Percentiles rank a stretch among this genome's conserved stretches.
Evolutionary conservation across 2,797 vertebrate genomes (phyloP).

Genomic region (Telmatherina bonti): DNA sequence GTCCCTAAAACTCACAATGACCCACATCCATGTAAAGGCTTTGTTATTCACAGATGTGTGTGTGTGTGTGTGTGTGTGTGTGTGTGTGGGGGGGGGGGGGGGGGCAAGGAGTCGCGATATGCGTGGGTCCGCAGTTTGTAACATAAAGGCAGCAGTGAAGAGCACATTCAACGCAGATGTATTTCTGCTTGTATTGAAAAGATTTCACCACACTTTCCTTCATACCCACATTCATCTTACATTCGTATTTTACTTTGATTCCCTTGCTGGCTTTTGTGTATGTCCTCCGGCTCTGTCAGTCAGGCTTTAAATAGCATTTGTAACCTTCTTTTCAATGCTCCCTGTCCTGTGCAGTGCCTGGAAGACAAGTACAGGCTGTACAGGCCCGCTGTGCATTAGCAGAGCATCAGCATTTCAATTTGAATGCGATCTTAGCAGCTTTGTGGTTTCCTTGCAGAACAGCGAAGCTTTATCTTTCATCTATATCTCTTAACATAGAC

Average conservation of each 20-base stretch:
- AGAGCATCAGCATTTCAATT: slow-evolving; percentile 31
- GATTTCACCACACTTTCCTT: slow-evolving; percentile 1
- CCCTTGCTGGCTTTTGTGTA: slow-evolving; percentile 39
- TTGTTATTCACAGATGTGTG: slow-evolving; percentile 45
- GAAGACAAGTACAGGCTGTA: slow-evolving; percentile 32
- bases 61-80: no score
- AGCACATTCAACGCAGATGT: slow-evolving; percentile 33
- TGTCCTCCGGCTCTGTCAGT: slow-evolving; percentile 53
- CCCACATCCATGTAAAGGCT: slow-evolving; percentile 60
- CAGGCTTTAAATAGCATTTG: slow-evolving; percentile 56
- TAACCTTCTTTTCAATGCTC: slow-evolving; percentile 27
- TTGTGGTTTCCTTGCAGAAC: slow-evolving; percentile 26
- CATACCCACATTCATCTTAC: slow-evolving; percentile 16
- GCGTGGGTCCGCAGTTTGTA: slow-evolving; percentile 36
- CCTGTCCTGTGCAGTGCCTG: slow-evolving; percentile 36
- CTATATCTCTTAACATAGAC: neutral
- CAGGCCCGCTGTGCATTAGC: slow-evolving; percentile 28
- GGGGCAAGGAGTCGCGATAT: slow-evolving; percentile 18
- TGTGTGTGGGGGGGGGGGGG: no score
- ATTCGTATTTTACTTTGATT: slow-evolving; percentile 37
- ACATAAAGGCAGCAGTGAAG: slow-evolving; percentile 43
- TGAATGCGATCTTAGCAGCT: slow-evolving; percentile 29
- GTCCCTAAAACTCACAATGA: slow-evolving; percentile 41
- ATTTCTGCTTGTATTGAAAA: slow-evolving; percentile 17
- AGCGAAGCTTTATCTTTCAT: slow-evolving; percentile 17